Evolutionary conservation across 2,797 vertebrate genomes (phyloP).

Genomic region (Lepidocolaptes lacrymiger): DNA sequence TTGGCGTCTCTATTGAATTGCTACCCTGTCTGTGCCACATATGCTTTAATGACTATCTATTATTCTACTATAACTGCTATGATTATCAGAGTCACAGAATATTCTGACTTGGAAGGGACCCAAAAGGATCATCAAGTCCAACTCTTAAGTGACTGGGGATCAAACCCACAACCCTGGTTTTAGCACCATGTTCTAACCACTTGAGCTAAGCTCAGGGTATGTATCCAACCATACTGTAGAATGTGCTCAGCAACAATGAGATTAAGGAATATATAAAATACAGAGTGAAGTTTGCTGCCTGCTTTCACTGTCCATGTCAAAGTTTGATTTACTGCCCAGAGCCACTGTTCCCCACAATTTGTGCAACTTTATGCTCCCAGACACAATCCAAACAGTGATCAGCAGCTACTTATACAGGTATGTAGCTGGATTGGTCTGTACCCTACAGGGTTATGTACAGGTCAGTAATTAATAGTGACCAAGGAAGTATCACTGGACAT

Average conservation of each 20-base stretch:
- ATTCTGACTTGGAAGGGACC: background rate
- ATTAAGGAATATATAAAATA: background rate
- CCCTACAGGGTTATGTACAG: background rate
- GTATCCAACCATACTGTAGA: background rate
- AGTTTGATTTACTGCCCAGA: background rate
- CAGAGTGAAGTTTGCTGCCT: background rate
- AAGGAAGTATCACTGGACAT: background rate
- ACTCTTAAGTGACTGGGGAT: background rate
- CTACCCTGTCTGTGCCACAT: background rate
- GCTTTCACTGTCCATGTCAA: background rate
- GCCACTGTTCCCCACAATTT: background rate
- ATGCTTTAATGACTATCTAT: background rate
- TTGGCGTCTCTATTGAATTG: background rate
- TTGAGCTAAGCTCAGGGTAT: background rate
- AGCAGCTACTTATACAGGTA: background rate
- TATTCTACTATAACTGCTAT: background rate
- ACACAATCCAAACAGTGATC: background rate
- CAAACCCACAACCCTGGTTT: background rate
- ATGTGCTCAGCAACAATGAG: background rate
- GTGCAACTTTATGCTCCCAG: fast-evolving
- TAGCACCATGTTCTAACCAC: background rate
- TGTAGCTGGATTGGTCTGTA: background rate
- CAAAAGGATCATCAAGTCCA: background rate
- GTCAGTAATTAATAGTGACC: background rate
- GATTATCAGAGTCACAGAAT: background rate